Base-by-base conservation (phyloP, 2,113 vertebrate genomes). In the Microtus ochrogaster region DNA sequence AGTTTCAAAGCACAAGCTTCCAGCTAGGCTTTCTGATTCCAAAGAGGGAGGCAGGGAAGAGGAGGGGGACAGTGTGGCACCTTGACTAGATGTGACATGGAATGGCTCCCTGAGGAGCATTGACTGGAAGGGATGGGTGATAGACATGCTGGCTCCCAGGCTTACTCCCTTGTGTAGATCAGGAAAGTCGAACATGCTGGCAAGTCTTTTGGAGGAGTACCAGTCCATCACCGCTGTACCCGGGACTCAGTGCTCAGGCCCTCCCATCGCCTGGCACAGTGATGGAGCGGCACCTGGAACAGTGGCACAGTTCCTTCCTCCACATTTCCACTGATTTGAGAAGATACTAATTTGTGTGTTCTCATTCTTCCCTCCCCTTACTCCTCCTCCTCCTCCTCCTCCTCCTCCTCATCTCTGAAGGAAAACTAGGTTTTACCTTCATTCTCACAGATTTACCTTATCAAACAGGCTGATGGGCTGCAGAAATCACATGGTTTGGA, bases 381-480 rank as follows among this genome's bases (percentile, higher is more conserved):
- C 33, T 84, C n/a, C 65, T 66, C 49, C 12, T 52, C 49, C 12
- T 52, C 65, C 33, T 84, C n/a, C 65, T 66, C 49, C 12, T 52
- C 49, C 12, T 52, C 65, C 16, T 39, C 70, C 28, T 66, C 83
- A 7, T 65, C 16, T 12, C 44, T 17, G 0, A 39, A 77, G 44
- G 49, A 14, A 19, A 7, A 61, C 28, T 72, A 41, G 0, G 5
- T 24, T 78, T 95, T 70, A 49, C 39, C 89, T 11, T 92, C n/a
- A 77, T 78, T 89, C 92, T 87, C 65, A 88, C 39, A 90, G 79
- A 39, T 93, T 96, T 88, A 74, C 89, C 96, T 72, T 84, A 95
- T 14, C 91, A 41, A 58, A 96, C 33, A 91, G 41, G 94, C 85
- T 82, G 36, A 58, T 94, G 61, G 96, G 92, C 61, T 96, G 96